Evolutionary conservation across 2,888 invertebrate genomes (phyloP), one percentile per base, ranked within the genome.

Genomic region (Drosophila paranaensis): DNA sequence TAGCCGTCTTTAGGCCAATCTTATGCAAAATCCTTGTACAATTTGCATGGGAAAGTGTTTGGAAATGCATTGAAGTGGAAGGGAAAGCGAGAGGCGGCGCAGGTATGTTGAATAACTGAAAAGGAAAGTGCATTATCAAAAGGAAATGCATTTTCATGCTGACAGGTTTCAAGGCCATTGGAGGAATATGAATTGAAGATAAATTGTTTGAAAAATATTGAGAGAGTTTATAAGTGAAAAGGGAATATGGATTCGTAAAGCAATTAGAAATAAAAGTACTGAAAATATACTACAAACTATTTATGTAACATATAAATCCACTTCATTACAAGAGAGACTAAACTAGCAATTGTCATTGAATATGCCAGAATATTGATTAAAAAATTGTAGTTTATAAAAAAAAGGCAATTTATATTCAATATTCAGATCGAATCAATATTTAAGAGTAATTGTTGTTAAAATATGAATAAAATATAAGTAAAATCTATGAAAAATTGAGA

Each of bases 11-110:
- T 69, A 45, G 74, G 30, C 43, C 70, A 86, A 86, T 88, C 83
- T 90, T 89, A 90, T 89, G 90, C 89, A 90, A 89, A 88, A 86
- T 88, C 81, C 82, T 86, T 66, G 50, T 39, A 48, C 11, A 60
- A 86, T 86, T 86, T 87, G 84, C 90, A 86, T 86, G 89, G 89
- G 89, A 86, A 90, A 86, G 81, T 83, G 89, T 75, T 89, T 85
- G 63, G 20, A 8, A 14, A 14, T 58, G 54, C 51, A 51, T 37
- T 70, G 58, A 62, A 53, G 45, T 39, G 43, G 48, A 55, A 60
- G 51, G n/a, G 20, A 27, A 53, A 20, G 6, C 16, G 42, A 11
- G 14, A 30, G 30, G 37, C 33, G 2, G 16, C 0, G 25, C n/a
- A 20, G 39, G 9, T 11, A 13, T 27, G 33, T n/a, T 33, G 35